Percentiles rank a stretch among this genome's conserved stretches.
Conservation (phyloP, 2,113 vertebrate genomes). For the Carollia perspicillata region DNA sequence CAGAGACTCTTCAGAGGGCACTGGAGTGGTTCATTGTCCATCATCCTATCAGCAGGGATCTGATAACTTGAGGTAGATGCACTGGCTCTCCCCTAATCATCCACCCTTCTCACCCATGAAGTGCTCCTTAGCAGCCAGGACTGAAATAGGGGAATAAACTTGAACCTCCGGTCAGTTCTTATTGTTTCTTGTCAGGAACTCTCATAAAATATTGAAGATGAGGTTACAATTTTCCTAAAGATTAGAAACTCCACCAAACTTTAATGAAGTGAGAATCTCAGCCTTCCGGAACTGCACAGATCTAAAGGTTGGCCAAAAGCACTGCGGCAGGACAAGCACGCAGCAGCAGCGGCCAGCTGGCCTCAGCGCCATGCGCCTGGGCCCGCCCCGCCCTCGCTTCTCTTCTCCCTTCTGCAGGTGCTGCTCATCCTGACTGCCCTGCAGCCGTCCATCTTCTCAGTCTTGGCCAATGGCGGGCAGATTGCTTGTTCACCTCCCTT, state of each 20-base stretch:
- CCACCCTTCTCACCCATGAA: not conserved
- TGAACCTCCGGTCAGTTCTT: not conserved
- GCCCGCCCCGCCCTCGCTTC: rapidly evolving
- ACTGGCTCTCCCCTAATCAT: not conserved
- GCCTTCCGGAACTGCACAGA: not conserved
- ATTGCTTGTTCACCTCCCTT: conserved; percentile 83
- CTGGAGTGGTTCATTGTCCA: not conserved
- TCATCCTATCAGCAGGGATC: not conserved
- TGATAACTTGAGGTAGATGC: not conserved
- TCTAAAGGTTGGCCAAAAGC: not conserved
- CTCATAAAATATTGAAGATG: not conserved
- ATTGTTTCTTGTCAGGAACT: not conserved
- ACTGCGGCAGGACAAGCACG: not conserved
- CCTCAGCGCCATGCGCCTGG: not conserved
- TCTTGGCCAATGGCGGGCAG: conserved; percentile 78
- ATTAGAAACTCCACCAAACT: not conserved
- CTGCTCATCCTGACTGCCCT: conserved; percentile 81
- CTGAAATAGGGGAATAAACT: not conserved
- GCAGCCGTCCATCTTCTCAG: conserved; percentile 83
- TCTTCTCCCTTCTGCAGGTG: conserved; percentile 54
- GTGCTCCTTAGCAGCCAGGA: not conserved
- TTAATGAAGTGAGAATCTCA: not conserved
- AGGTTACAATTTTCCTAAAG: not conserved
- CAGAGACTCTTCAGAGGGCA: not conserved
- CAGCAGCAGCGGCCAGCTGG: no score